Conservation (phyloP, 2,113 vertebrate species). For the Sceloporus undulatus region DNA sequence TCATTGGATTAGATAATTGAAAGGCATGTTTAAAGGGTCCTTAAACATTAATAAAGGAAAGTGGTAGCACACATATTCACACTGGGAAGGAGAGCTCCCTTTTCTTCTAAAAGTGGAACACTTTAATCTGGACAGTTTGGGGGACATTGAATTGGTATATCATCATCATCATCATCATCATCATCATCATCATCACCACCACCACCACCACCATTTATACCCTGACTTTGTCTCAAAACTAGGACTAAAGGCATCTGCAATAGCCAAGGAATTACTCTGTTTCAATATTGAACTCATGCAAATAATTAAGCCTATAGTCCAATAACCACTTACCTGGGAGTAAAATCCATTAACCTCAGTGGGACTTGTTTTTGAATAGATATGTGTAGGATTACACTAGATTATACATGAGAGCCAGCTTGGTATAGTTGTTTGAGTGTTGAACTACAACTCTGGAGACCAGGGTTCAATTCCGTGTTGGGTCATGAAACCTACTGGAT, state of each 20-base stretch:
- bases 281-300: neutral
- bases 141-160: neutral
- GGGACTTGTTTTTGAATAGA: neutral
- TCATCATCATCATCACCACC: no score
- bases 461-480: no score
- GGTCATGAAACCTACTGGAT: no score
- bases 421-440: no score
- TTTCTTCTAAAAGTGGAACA: neutral
- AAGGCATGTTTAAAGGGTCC: constrained; percentile 35
- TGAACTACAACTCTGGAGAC: no score
- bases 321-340: neutral
- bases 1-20: neutral
- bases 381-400: neutral
- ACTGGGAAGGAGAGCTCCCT: neutral
- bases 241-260: no score
- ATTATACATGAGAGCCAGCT: neutral
- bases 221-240: no score
- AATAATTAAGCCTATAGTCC: neutral
- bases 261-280: neutral
- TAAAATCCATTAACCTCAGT: neutral
- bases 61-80: neutral
- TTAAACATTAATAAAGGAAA: constrained; percentile 36
- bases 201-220: no score
- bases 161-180: no score
- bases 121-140: neutral